Evolutionary conservation across 2,888 invertebrate genomes (phyloP).

Genomic region (Malthinus flaveolus): DNA sequence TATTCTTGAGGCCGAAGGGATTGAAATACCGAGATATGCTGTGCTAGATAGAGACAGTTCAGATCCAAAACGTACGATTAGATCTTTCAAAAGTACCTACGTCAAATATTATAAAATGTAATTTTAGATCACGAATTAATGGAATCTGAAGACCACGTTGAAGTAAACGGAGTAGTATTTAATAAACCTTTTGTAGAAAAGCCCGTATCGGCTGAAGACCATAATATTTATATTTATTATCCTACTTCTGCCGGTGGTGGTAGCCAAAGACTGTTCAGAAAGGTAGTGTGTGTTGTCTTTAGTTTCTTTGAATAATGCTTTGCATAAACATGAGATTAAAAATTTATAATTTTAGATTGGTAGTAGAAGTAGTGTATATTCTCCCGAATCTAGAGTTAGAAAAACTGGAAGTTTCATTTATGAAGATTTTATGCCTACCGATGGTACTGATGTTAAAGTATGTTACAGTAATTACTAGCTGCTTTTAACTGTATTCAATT

Average conservation of each 20-base stretch:
- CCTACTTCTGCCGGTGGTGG: conserved; percentile 98
- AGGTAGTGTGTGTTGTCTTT: conserved; percentile 61
- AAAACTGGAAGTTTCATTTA: conserved; percentile 99
- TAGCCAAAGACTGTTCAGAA: conserved; percentile 95
- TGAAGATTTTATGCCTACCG: conserved; percentile 99
- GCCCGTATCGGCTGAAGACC: conserved; percentile 98
- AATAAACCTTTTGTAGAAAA: conserved; percentile 99
- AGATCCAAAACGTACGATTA: conserved; percentile 78
- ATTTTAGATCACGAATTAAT: conserved; percentile 83
- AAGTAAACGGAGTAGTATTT: conserved; percentile 92
- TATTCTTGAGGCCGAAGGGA: conserved; percentile 90
- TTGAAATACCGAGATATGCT: conserved; percentile 97
- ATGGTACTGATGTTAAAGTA: conserved; percentile 69
- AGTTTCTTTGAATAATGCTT: not conserved
- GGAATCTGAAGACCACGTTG: conserved; percentile 96
- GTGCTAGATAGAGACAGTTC: conserved; percentile 93
- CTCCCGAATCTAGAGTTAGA: conserved; percentile 92
- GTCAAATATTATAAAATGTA: not conserved
- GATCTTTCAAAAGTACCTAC: not conserved
- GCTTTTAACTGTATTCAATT: conserved; percentile 1
- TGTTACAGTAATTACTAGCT: conserved; percentile 12
- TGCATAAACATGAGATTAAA: not conserved
- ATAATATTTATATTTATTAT: conserved; percentile 99
- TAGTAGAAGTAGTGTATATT: conserved; percentile 97
- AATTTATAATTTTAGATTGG: conserved; percentile 74